Evolutionary conservation across 30 jellyfish, hydroid and myxozoan genomes (phyloP), one percentile per base, ranked within the genome.

Genomic region (Nemopilema nomurai): DNA sequence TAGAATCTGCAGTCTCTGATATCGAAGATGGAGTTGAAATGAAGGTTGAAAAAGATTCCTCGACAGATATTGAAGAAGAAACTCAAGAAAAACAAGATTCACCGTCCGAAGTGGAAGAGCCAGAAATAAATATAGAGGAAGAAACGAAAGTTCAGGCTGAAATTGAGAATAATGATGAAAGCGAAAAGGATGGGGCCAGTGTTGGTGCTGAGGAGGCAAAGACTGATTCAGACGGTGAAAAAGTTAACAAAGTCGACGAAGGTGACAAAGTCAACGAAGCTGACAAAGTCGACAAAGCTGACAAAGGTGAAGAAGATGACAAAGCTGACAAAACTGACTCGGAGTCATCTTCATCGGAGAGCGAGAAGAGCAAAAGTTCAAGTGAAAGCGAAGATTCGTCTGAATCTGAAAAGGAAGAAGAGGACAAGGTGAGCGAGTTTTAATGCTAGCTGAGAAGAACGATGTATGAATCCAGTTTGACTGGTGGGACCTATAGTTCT

Each of bases 121-220:
- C n/a, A n/a, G n/a, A n/a, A n/a, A n/a, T n/a, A n/a, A n/a, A 69
- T 13, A 21, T 30, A 57, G 80, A 69, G 64, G 64, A 69, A 69
- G 80, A 69, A 30, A 1, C 0, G 26, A 26, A 25, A 32, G 86
- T 67, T 1, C 20, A 29, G 18, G 91, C 49, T 28, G 24, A 32
- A 28, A 49, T 57, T 31, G 81, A 79, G 30, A 8, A 22, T 23
- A 69, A 57, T 28, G 16, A 18, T 4, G 89, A 79, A 33, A 72
- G 50, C 18, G 51, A 62, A 20, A 32, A 64, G 68, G 82, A 49
- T 1, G n/a, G n/a, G n/a, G 82, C 1, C 49, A n/a, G 16, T 28
- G 18, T n/a, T 20, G 41, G 28, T 72, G 71, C 17, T 1, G 31
- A 25, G 26, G 13, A 50, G 21, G 27, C 26, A 3, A 63, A 18